A percentile compares a stretch with the other conserved stretches of the same genome.
Conservation (phyloP, 1,140 invertebrate species). For the Cardiocondyla obscurior region DNA sequence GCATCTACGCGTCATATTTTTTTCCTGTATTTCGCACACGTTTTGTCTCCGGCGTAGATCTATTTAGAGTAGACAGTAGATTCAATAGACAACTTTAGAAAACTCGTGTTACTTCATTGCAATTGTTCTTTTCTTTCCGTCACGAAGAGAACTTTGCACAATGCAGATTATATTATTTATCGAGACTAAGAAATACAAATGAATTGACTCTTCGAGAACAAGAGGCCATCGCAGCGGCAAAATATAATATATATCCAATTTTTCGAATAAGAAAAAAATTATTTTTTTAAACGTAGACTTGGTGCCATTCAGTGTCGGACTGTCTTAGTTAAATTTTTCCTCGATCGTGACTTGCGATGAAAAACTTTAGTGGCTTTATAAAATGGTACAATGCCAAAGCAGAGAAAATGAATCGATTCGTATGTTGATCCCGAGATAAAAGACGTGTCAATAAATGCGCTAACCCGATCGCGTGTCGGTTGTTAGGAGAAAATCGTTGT, state of each 20-base stretch:
- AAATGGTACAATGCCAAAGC: slow-evolving; percentile 45
- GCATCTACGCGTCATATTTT: slow-evolving; percentile 1
- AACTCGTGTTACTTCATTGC: background rate
- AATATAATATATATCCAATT: background rate
- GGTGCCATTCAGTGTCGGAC: background rate
- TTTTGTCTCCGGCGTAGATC: background rate
- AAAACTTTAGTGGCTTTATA: background rate
- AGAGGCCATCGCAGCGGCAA: background rate
- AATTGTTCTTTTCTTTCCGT: background rate
- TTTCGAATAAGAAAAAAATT: background rate
- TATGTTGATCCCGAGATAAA: background rate
- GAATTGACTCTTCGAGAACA: background rate
- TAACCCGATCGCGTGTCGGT: slow-evolving; percentile 28
- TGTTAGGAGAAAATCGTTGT: slow-evolving; percentile 18
- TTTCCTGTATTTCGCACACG: background rate
- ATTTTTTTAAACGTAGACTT: background rate
- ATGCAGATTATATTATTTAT: background rate
- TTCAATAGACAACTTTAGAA: background rate
- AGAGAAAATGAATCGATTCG: slow-evolving; percentile 23
- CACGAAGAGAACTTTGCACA: background rate
- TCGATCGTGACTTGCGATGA: background rate
- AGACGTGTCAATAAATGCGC: slow-evolving; percentile 25
- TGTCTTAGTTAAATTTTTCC: background rate
- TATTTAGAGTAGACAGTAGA: slow-evolving; percentile 4
- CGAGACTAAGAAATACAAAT: background rate